phyloP scores from a whole-genome alignment of 2,797 vertebrate species.

The Alfaro cultratus region DNA sequence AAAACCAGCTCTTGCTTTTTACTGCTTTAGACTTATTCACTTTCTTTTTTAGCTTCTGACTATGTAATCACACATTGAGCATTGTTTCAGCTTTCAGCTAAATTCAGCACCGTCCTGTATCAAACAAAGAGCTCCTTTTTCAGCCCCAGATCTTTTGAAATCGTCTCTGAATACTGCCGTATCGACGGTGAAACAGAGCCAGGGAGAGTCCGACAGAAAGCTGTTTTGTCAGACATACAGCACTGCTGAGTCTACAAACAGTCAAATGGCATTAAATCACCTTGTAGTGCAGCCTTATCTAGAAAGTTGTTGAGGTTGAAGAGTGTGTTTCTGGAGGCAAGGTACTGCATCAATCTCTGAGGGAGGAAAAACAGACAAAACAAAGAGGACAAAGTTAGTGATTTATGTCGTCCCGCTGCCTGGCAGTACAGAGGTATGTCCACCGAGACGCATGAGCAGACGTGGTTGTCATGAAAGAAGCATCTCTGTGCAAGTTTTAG shows the following conservation, averaged over 20 bases:
- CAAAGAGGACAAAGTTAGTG: slow-evolving; percentile 46
- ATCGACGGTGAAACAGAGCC: slow-evolving; percentile 53
- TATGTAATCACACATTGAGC: slow-evolving; percentile 12
- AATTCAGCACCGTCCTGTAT: slow-evolving; percentile 28
- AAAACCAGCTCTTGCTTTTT: background rate
- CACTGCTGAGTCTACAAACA: slow-evolving; percentile 68
- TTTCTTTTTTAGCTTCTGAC: slow-evolving; percentile 7
- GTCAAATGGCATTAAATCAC: slow-evolving; percentile 79
- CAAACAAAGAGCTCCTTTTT: slow-evolving; percentile 37
- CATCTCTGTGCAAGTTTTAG: background rate
- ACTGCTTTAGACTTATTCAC: slow-evolving; percentile 1
- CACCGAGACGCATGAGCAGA: slow-evolving; percentile 8
- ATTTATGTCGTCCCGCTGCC: slow-evolving; percentile 32
- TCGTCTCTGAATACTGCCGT: slow-evolving; percentile 43
- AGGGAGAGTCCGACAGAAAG: slow-evolving; percentile 56
- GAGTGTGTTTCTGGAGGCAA: slow-evolving; percentile 94
- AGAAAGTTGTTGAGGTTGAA: slow-evolving; percentile 98
- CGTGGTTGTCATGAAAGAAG: background rate
- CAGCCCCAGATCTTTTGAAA: slow-evolving; percentile 31
- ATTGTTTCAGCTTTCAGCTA: slow-evolving; percentile 28
- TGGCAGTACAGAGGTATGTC: slow-evolving; percentile 34
- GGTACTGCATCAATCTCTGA: slow-evolving; percentile 97
- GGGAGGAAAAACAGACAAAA: slow-evolving; percentile 20
- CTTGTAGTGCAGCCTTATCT: slow-evolving; percentile 96
- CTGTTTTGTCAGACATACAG: slow-evolving; percentile 58